Evolutionary conservation across 2,888 invertebrate species (phyloP), one percentile per base, ranked within the genome.

Genomic region (Fragum fragum): DNA sequence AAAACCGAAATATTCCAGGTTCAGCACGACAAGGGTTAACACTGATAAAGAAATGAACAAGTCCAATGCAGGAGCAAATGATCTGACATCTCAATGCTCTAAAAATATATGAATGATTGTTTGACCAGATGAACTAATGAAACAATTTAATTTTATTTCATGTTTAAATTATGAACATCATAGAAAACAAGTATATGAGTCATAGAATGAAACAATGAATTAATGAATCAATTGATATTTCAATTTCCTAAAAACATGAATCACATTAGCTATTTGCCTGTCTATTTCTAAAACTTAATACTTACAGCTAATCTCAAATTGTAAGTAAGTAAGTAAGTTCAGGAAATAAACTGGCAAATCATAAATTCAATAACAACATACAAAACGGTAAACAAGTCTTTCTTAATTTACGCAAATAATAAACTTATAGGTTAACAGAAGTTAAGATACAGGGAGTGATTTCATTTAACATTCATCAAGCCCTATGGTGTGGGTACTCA

Each of bases 371-470:
- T 23, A 66, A 66, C 66, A 66, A 66, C 42, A 66, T 66, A 42
- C 66, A 66, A 66, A 66, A 66, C 66, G 42, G 47, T 18, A 66
- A 66, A 66, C 66, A 66, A 61, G 26, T 29, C 57, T 23, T 6
- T 23, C 32, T 61, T 32, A 66, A 39, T 66, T 66, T 16, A 66
- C 42, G 66, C 39, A 66, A 66, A 66, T 66, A 21, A 66, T 36
- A 21, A 66, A 42, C 66, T 39, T 39, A 66, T 39, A 42, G 23
- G 42, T 32, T 66, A 66, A 42, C 66, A 66, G 42, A 66, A 66
- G 42, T 42, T 66, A 42, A n/a, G n/a, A n/a, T n/a, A n/a, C n/a
- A n/a, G n/a, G n/a, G n/a, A n/a, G n/a, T n/a, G n/a, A n/a, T n/a
- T n/a, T n/a, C n/a, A n/a, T n/a, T n/a, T n/a, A n/a, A n/a, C n/a